A percentile compares a stretch with the other conserved stretches of the same genome.
Evolutionary conservation across 2,888 invertebrate species (phyloP).

Genomic region (Morinoia aosen): DNA sequence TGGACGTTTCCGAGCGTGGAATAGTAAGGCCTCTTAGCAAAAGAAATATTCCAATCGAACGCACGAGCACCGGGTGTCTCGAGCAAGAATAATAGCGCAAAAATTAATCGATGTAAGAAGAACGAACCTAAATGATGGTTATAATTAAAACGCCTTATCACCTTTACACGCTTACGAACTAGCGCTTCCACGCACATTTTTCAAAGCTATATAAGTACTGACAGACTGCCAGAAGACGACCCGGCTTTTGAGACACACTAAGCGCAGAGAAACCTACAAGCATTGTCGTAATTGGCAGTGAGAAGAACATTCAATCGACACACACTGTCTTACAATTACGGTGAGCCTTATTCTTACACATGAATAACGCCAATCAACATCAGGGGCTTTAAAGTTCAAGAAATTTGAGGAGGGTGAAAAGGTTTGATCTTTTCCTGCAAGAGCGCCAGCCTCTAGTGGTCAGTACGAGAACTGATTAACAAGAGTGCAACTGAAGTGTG

Average conservation of each 20-base stretch:
- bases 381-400: neutral
- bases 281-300: slow-evolving; percentile 47
- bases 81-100: neutral
- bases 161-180: neutral
- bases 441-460: neutral
- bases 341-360: slow-evolving; percentile 14
- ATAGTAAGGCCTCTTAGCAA: slow-evolving; percentile 17
- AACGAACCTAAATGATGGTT: no score
- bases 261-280: neutral
- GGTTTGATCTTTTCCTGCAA: neutral
- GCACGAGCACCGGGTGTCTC: neutral
- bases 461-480: neutral
- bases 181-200: neutral
- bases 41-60: neutral
- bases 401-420: neutral
- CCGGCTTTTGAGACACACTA: neutral
- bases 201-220: neutral
- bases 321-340: slow-evolving; percentile 32
- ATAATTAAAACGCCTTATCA: neutral
- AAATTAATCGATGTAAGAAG: neutral
- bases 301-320: neutral
- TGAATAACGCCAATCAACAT: neutral
- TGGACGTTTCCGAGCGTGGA: neutral
- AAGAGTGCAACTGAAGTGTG: neutral
- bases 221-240: neutral